Evolutionary conservation across 1,140 invertebrate species (phyloP).

Genomic region (Conus betulinus): DNA sequence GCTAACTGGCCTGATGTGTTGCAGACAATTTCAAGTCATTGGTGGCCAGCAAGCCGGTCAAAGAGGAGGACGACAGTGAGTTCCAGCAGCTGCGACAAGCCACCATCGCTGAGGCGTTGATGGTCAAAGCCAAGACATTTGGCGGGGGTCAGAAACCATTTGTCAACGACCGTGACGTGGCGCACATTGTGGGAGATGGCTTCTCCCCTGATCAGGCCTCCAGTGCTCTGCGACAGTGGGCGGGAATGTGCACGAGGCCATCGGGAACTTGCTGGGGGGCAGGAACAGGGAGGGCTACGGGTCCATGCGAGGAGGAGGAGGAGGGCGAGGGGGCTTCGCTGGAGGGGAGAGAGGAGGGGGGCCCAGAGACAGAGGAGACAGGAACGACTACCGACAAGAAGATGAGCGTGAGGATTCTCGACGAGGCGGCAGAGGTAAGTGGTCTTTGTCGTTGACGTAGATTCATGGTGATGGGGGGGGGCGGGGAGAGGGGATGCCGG

Average conservation of each 20-base stretch:
- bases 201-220: conserved; percentile 87
- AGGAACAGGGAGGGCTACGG: not conserved
- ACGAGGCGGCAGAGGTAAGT: not conserved
- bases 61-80: conserved; percentile 81
- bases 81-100: conserved; percentile 90
- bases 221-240: conserved; percentile 83
- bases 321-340: not conserved
- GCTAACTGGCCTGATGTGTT: not conserved
- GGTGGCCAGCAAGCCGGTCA: conserved; percentile 59
- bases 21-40: conserved; percentile 74
- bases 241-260: conserved; percentile 85
- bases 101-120: conserved; percentile 85
- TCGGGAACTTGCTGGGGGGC: conserved; percentile 70
- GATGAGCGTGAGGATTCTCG: conserved; percentile 4
- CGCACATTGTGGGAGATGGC: conserved; percentile 87
- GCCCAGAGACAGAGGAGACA: conserved; percentile 24
- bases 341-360: conserved; percentile 30
- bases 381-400: conserved; percentile 28
- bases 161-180: conserved; percentile 86
- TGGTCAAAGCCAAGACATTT: conserved; percentile 77
- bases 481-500: no score
- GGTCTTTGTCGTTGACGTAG: not conserved
- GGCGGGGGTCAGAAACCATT: conserved; percentile 55
- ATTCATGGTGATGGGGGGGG: no score
- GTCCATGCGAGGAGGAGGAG: conserved; percentile 27